Evolutionary conservation across 2,113 vertebrate genomes (phyloP), one percentile per base, ranked within the genome.

Genomic region (Chionomys nivalis): DNA sequence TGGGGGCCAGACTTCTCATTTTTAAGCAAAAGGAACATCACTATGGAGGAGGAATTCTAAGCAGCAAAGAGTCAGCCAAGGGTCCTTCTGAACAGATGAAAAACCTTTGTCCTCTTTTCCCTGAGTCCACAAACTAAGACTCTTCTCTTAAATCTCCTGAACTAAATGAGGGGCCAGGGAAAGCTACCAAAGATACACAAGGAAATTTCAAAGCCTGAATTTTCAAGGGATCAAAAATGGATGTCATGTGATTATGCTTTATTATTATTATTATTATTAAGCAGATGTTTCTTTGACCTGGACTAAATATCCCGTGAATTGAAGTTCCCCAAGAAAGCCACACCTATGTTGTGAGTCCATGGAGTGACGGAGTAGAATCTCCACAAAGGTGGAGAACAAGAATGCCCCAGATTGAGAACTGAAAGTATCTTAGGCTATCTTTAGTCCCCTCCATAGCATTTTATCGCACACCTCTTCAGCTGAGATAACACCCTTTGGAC

Each of bases 161-260:
- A 76, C 26, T 55, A 87, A 92, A 93, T 79, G 3, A 42, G 44
- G 79, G 19, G 33, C 68, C 66, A 42, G 58, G 31, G 28, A 70
- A 33, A 86, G 31, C 90, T 58, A 44, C 87, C 82, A 95, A 89
- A 88, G 39, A 86, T 78, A 72, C 17, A 66, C 11, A 81, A 86
- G 66, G 19, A 79, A 73, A 93, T 85, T 79, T 6, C 2, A 5
- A 88, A 39, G 72, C 78, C 52, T 68, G 73, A 68, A 81, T 55
- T 75, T 65, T 78, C 75, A 3, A 47, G 52, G 19, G n/a, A 66
- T 94, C 36, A 19, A 65, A 77, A 75, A 47, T 9, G 9, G 79
- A 61, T 42, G 39, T 17, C 47, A 13, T 63, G 36, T 36, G 63
- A n/a, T n/a, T 44, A 63, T 16, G 42, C 5, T 33, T 73, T 39